Percentiles rank a stretch among this genome's conserved stretches.
These are phyloP conservation scores for Stenoptilia bipunctidactyla DNA, from an alignment of 2,888 invertebrate genomes.

Conservation along the genomic window DNA sequence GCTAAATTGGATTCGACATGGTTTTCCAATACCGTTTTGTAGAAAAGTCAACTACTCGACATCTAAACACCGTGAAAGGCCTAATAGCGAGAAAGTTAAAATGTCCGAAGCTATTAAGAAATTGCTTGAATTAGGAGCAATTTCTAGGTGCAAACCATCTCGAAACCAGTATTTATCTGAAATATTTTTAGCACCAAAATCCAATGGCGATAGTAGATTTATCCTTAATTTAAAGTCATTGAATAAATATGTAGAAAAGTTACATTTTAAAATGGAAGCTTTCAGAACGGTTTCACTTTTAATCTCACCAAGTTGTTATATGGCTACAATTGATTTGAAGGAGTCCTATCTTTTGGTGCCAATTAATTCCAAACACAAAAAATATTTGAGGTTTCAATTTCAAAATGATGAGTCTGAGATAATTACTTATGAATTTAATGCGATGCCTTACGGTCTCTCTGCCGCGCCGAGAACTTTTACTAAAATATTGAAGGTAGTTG, in stretches of 20 bases:
- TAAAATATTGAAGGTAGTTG: not conserved
- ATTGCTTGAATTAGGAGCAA: not conserved
- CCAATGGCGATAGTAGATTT: too few species aligned
- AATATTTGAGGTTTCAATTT: too few species aligned
- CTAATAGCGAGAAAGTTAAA: not conserved
- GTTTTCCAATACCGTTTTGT: not conserved
- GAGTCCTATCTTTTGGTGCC: too few species aligned
- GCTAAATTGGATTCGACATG: not conserved
- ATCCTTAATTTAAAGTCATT: not conserved
- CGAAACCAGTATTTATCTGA: not conserved
- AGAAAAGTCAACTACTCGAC: not conserved
- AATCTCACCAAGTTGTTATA: too few species aligned
- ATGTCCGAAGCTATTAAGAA: not conserved
- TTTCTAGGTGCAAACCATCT: not conserved
- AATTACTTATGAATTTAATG: not conserved
- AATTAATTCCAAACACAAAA: not conserved
- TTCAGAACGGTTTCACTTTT: too few species aligned
- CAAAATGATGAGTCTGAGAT: not conserved
- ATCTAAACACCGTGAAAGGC: too few species aligned
- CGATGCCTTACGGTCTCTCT: too few species aligned
- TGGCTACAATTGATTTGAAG: too few species aligned
- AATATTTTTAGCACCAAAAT: not conserved
- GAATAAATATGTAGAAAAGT: too few species aligned
- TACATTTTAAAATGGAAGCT: too few species aligned
- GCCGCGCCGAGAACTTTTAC: too few species aligned